Base-by-base conservation (phyloP, 2,888 invertebrate species). In the Incurvaria masculella region DNA sequence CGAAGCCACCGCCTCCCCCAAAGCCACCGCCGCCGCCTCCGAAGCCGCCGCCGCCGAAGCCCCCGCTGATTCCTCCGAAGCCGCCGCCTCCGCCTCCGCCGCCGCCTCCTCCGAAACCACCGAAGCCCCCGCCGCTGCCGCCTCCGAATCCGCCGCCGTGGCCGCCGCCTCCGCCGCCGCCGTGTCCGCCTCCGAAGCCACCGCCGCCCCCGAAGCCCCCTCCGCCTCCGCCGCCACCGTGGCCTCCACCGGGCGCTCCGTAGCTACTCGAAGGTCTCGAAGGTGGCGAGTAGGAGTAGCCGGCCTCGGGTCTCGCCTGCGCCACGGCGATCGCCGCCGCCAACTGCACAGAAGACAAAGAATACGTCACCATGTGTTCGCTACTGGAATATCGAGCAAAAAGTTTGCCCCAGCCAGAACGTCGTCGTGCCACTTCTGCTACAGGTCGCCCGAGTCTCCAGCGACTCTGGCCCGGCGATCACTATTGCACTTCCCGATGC, bases 181-280 rank as follows among this genome's bases (percentile, higher is more conserved):
- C 33, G 44, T 5, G 8, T 14, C 33, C 33, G 33, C 33, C 48
- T n/a, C n/a, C n/a, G n/a, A n/a, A n/a, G n/a, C n/a, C n/a, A n/a
- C n/a, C n/a, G n/a, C n/a, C n/a, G n/a, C n/a, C n/a, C n/a, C n/a
- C n/a, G n/a, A n/a, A n/a, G n/a, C n/a, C n/a, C n/a, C n/a, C n/a
- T n/a, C 46, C 48, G 16, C 49, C 52, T 11, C 46, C 50, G 45
- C 14, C 16, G 20, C 47, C 33, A 38, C 48, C 19, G 48, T 21
- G 21, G 21, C 68, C 67, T 21, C 67, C 65, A 21, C 68, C 64
- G 47, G 71, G 69, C 17, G 68, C 67, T 47, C 68, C 68, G 51
- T 69, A 71, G 17, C 66, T 64, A 49, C 63, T 61, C 45, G 68
- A 67, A 23, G 72, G 71, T 40, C 51, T 49, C 48, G 61, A 56